Percentiles rank a stretch among this genome's conserved stretches.
Conservation (phyloP, 2,797 vertebrate species). For the Rhinoraja longicauda region DNA sequence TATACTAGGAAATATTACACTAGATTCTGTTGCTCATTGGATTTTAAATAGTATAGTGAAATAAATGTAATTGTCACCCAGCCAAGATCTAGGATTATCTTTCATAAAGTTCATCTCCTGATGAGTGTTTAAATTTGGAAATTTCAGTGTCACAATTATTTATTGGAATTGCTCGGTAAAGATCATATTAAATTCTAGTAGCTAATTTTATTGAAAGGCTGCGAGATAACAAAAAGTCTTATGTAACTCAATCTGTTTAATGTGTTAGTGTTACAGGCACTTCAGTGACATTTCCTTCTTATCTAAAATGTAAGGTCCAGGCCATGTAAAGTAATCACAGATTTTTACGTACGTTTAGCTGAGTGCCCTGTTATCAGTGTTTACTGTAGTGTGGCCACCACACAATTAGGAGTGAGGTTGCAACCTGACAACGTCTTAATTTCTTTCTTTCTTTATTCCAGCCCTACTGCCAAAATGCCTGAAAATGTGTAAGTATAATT, state of each 20-base stretch:
- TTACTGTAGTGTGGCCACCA: not conserved
- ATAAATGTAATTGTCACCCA: not conserved
- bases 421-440: not conserved
- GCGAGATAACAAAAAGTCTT: not conserved
- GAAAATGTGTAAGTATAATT: slow-evolving; percentile 58
- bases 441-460: slow-evolving; percentile 59
- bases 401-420: not conserved
- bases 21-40: not conserved
- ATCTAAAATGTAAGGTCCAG: slow-evolving; percentile 16
- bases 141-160: not conserved
- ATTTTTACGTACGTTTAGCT: not conserved
- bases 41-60: too few species aligned
- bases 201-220: not conserved
- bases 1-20: not conserved
- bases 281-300: not conserved
- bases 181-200: not conserved
- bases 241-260: not conserved
- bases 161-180: not conserved
- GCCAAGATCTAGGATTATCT: not conserved
- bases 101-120: not conserved
- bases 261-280: not conserved
- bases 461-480: slow-evolving; percentile 59
- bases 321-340: slow-evolving; percentile 7
- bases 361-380: not conserved
- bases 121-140: not conserved